Evolutionary conservation across 2,888 invertebrate genomes (phyloP).

Genomic region (Cephus nigrinus): DNA sequence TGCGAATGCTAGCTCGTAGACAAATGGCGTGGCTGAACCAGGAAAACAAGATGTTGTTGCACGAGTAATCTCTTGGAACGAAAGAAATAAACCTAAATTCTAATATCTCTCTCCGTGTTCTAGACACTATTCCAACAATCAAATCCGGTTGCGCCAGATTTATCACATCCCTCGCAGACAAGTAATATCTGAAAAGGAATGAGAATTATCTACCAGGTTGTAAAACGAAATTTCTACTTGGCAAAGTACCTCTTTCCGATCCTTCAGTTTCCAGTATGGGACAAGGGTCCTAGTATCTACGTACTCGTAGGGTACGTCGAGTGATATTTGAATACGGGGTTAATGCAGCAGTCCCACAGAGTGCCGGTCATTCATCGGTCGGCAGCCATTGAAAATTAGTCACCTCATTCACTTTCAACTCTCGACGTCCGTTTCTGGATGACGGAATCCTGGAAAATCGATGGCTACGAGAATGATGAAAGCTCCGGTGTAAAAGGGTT

Average conservation of each 20-base stretch:
- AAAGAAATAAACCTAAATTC: not conserved
- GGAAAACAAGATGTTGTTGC: conserved; percentile 8
- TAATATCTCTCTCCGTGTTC: not conserved
- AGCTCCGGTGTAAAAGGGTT: not conserved
- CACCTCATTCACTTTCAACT: conserved; percentile 39
- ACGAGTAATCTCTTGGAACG: not conserved
- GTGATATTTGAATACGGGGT: conserved; percentile 39
- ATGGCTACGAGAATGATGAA: not conserved
- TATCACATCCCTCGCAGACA: not conserved
- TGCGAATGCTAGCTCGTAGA: not conserved
- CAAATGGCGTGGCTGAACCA: not conserved
- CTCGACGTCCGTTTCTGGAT: not conserved
- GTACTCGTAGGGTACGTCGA: conserved; percentile 14
- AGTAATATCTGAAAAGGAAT: not conserved
- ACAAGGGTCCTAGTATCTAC: not conserved
- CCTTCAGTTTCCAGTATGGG: not conserved
- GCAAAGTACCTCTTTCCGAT: not conserved
- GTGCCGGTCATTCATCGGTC: conserved; percentile 34
- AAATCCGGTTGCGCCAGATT: not conserved
- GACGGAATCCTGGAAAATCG: not conserved
- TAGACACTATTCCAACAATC: not conserved
- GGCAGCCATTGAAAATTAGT: conserved; percentile 48
- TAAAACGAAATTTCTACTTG: not conserved
- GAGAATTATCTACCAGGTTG: not conserved
- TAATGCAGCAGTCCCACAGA: conserved; percentile 34